These are phyloP conservation scores for Bos javanicus DNA, from an alignment of 2,113 vertebrate genomes.

Conservation along the genomic window DNA sequence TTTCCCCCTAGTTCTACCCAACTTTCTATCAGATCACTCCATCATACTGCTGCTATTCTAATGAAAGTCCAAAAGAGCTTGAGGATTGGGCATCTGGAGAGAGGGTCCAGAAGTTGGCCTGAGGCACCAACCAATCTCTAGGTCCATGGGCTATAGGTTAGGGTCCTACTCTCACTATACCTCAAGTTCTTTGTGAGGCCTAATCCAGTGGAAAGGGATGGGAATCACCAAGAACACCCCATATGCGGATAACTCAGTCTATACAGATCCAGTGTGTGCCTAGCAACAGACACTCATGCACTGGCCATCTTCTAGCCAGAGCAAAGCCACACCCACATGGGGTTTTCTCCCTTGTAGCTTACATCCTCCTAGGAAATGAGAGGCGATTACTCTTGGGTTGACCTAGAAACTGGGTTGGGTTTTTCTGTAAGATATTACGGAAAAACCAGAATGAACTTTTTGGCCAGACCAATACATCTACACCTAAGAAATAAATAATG, in stretches of 20 bases:
- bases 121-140: not conserved
- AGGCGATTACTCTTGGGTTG: not conserved
- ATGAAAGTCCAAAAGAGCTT: not conserved
- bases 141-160: not conserved
- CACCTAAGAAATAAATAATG: not conserved
- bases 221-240: not conserved
- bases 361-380: not conserved
- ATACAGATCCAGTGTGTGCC: not conserved
- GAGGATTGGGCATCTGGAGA: not conserved
- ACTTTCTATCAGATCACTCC: not conserved
- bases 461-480: not conserved
- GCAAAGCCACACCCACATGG: accelerated
- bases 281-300: not conserved
- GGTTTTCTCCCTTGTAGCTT: not conserved
- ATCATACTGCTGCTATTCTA: not conserved
- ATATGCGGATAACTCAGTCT: not conserved
- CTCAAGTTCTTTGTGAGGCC: not conserved
- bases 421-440: not conserved
- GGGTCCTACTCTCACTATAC: not conserved
- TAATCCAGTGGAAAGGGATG: not conserved
- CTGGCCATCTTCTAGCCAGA: not conserved
- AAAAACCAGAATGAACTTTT: not conserved
- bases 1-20: not conserved
- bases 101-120: not conserved
- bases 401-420: not conserved